Base-by-base conservation (phyloP, 2,113 vertebrate species). In the Nanger granti region DNA sequence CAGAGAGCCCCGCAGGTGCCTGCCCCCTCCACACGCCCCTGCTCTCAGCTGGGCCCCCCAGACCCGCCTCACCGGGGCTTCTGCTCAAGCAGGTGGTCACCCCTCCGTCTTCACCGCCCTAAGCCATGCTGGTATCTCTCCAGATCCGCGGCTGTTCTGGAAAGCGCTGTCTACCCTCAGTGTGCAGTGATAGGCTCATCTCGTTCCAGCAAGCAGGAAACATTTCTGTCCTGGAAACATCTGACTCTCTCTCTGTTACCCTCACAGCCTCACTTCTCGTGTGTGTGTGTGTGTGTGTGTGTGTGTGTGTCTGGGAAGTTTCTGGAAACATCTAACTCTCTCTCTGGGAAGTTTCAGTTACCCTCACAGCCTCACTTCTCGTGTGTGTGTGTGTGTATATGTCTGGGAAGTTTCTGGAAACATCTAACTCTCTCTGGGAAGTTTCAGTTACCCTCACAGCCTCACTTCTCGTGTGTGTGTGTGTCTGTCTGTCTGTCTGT, bases 21-120 rank as follows among this genome's bases (percentile, higher is more conserved):
- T 4, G 12, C 22, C 0, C 41, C 1, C 0, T 18, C 60, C 8
- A 0, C 4, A 1, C 4, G 14, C 29, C 0, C 2, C 11, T 5
- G 1, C 22, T 26, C 54, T 8, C 73, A 13, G 6, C 76, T 14
- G 7, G n/a, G 66, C 9, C 54, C 76, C 13, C 69, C 28, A 47
- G 8, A 3, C 37, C 44, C 13, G 0, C 24, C 28, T 66, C 47
- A 15, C 14, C 4, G 9, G 12, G 54, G 55, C 14, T 49, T 41
- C 11, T 17, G 28, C 24, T 10, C 15, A 14, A 49, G 49, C 20
- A 62, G 2, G 14, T 29, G 28, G 73, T 41, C 24, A 0, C 37
- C 26, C 28, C 57, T 20, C 22, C 0, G 3, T 13, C 18, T 52
- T 79, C 8, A 14, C 66, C 28, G 86, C 8, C 0, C 0, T 15